These are phyloP conservation scores for Trachelus tabidus DNA, from an alignment of 2,888 invertebrate genomes.

Conservation along the genomic window DNA sequence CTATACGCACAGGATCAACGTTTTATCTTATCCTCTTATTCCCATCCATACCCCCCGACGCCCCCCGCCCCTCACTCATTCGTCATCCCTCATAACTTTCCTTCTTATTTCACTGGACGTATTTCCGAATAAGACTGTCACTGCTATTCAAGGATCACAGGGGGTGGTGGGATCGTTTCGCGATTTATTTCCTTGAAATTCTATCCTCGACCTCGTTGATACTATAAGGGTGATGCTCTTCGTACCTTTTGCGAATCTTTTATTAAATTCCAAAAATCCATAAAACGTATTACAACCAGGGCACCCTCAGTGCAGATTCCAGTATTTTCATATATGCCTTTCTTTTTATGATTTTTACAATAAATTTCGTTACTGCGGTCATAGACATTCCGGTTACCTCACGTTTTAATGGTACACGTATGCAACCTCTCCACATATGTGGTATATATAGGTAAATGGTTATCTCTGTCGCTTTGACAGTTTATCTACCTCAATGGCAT, in stretches of 20 bases:
- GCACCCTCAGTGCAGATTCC: slow-evolving; percentile 9
- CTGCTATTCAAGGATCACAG: slow-evolving; percentile 9
- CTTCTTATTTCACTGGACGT: slow-evolving; percentile 20
- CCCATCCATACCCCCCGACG: background rate
- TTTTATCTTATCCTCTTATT: background rate
- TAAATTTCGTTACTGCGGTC: slow-evolving; percentile 40
- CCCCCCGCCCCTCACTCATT: background rate
- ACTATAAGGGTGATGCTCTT: slow-evolving; percentile 12
- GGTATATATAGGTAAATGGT: background rate
- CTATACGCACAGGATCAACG: background rate
- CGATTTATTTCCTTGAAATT: slow-evolving; percentile 23
- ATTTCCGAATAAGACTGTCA: slow-evolving; percentile 22
- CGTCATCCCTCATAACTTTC: slow-evolving; percentile 5
- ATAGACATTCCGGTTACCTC: background rate
- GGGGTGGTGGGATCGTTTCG: slow-evolving; percentile 6
- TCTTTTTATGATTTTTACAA: slow-evolving; percentile 46
- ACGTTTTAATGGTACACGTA: background rate
- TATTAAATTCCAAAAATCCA: slow-evolving; percentile 15
- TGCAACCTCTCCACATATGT: background rate
- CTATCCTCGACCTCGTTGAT: slow-evolving; percentile 23
- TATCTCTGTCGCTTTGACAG: background rate
- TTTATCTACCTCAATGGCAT: background rate
- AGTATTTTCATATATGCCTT: slow-evolving; percentile 33
- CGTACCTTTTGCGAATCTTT: slow-evolving; percentile 22
- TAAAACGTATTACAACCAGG: slow-evolving; percentile 9